Conservation (phyloP, 2,888 invertebrate genomes). For the Sussaba pulchella region DNA sequence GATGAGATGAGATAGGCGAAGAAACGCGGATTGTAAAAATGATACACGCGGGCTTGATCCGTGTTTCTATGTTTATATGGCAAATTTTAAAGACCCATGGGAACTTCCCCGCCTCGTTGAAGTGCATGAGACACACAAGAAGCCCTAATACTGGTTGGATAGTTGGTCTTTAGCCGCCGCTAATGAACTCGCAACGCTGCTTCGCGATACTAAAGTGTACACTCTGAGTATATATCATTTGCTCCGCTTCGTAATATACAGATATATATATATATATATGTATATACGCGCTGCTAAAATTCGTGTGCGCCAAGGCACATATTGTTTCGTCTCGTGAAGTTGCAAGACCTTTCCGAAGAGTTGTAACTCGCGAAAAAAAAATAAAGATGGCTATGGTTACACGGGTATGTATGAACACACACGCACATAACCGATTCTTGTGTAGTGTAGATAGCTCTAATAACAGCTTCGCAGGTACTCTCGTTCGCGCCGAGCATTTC, state of each 20-base stretch:
- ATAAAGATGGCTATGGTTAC: conserved; percentile 10
- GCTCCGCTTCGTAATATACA: not conserved
- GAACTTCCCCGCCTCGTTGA: conserved; percentile 20
- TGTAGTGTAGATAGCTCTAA: conserved; percentile 55
- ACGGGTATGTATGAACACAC: not conserved
- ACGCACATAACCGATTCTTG: too few relatives aligned
- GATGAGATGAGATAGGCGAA: not conserved
- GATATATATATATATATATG: not conserved
- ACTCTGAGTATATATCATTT: conserved; percentile 7
- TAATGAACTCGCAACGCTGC: conserved; percentile 58
- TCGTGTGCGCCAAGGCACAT: not conserved
- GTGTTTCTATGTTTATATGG: conserved; percentile 22
- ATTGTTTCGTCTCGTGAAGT: conserved; percentile 6
- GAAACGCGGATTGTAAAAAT: conserved; percentile 28
- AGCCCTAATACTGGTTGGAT: conserved; percentile 4
- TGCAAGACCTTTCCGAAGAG: conserved; percentile 1
- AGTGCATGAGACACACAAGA: conserved; percentile 44
- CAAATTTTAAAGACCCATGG: conserved; percentile 8
- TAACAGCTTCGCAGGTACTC: conserved; percentile 70
- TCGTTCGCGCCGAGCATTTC: conserved; percentile 67
- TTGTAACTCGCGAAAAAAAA: not conserved
- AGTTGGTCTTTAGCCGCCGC: conserved; percentile 42
- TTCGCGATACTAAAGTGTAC: conserved; percentile 36
- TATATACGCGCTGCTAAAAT: not conserved
- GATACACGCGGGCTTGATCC: not conserved